Conservation (phyloP, 1,140 invertebrate species). For the Tyrophagus putrescentiae region DNA sequence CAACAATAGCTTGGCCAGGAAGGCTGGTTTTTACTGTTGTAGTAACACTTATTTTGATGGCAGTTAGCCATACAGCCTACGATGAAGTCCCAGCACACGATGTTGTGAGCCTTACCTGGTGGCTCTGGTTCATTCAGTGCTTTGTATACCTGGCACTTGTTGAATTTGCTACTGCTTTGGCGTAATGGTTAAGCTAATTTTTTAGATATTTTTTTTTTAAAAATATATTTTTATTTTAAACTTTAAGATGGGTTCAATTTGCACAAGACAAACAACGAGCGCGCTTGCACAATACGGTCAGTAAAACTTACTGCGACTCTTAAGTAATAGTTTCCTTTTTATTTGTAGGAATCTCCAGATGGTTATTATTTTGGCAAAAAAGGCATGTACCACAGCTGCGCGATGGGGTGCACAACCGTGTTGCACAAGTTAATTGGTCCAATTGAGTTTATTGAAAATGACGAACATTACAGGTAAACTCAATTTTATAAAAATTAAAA, state of each 20-base stretch:
- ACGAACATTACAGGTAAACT: too few species aligned
- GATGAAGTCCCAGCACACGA: slow-evolving; percentile 5
- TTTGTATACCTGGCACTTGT: slow-evolving; percentile 17
- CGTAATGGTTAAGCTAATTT: too few species aligned
- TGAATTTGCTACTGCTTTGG: slow-evolving; percentile 16
- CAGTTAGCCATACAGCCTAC: not conserved
- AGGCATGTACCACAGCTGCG: not conserved
- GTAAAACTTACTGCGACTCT: not conserved
- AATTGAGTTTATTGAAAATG: too few species aligned
- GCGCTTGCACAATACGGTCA: not conserved
- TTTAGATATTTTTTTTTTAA: too few species aligned
- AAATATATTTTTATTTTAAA: too few species aligned
- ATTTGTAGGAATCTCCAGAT: not conserved
- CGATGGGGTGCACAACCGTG: not conserved
- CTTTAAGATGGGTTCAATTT: slow-evolving; percentile 15
- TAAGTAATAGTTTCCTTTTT: not conserved
- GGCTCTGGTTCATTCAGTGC: slow-evolving; percentile 18
- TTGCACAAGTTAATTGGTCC: not conserved
- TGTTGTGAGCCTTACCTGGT: slow-evolving; percentile 19
- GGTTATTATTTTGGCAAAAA: slow-evolving; percentile 15
- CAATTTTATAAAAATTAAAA: too few species aligned
- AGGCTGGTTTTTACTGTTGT: slow-evolving; percentile 11
- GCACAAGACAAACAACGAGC: slow-evolving; percentile 13
- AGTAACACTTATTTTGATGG: not conserved
- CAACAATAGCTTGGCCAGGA: slow-evolving; percentile 25